Conservation (phyloP, 2,888 invertebrate genomes). For the Orchesella flavescens region DNA sequence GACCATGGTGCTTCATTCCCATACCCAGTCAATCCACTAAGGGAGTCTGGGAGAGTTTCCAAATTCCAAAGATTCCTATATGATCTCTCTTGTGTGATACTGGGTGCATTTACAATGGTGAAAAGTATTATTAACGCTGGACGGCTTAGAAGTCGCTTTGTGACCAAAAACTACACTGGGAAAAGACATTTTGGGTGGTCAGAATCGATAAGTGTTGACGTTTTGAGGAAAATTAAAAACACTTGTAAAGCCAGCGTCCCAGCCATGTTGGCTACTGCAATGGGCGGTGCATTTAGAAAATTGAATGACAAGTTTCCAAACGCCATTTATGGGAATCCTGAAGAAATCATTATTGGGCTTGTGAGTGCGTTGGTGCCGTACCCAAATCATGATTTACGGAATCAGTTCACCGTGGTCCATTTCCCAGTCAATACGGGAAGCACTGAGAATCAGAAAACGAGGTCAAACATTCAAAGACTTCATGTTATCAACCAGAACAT, state of each 20-base stretch:
- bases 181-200: constrained; percentile 63
- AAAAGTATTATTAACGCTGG: constrained; percentile 63
- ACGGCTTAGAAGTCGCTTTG: constrained; percentile 59
- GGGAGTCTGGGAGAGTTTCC: constrained; percentile 46
- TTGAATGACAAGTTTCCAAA: constrained; percentile 51
- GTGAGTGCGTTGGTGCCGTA: constrained; percentile 68
- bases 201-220: constrained; percentile 45
- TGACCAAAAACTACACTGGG: constrained; percentile 58
- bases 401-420: constrained; percentile 67
- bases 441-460: neutral
- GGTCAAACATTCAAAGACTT: constrained; percentile 49
- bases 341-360: constrained; percentile 61
- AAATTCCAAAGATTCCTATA: constrained; percentile 47
- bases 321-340: constrained; percentile 6
- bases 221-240: constrained; percentile 50
- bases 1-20: constrained; percentile 60
- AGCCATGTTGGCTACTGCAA: constrained; percentile 57
- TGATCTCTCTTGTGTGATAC: constrained; percentile 57
- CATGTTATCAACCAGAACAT: constrained; percentile 54
- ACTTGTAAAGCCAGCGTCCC: constrained; percentile 59
- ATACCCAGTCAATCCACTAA: constrained; percentile 59
- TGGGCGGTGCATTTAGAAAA: constrained; percentile 56
- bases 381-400: constrained; percentile 58
- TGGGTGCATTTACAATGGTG: constrained; percentile 63
- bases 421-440: constrained; percentile 48